Evolutionary conservation across 2,113 vertebrate genomes (phyloP), one percentile per base, ranked within the genome.

Genomic region (Picathartes gymnocephalus): DNA sequence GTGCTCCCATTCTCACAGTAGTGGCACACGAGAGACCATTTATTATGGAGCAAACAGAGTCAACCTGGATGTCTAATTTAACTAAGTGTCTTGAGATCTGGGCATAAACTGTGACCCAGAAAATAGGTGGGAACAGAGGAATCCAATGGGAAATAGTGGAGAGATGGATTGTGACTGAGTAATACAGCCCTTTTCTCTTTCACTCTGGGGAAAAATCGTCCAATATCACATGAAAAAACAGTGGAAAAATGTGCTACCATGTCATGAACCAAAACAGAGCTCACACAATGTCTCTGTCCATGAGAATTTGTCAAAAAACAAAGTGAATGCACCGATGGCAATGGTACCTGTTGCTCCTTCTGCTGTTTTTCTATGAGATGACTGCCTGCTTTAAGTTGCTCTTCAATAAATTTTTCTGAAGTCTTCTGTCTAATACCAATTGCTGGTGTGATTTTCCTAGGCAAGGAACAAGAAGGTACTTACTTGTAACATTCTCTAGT

Each of bases 371-470:
- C 66, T 77, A 0, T 25, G 50, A 88, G 58, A 62, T 92, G 53
- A 62, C 82, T 74, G 56, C 96, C 94, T 60, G 50, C 53, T 95
- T 93, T 94, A 45, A 97, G 58, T 65, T 96, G 87, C 25, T 97
- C 87, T 89, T 97, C 87, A 85, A 94, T 35, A 93, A 96, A 96
- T 33, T 97, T 95, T 93, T 97, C 92, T 81, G 94, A 98, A n/a
- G 92, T 82, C 72, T 95, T 94, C 92, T 96, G 88, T 56, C 71
- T 92, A 42, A 81, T 84, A 69, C 58, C 82, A 92, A 54, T 73
- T 72, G 39, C 92, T 90, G 94, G 86, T 66, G 91, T 90, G 72
- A 96, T 96, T 58, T 95, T 68, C 77, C 97, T 97, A 87, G 42
- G 39, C 51, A 93, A 88, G 58, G 45, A 92, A 86, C 3, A 94